Percentiles rank a stretch among this genome's conserved stretches.
Conservation (phyloP, 1,140 invertebrate genomes). For the Spodoptera frugiperda region DNA sequence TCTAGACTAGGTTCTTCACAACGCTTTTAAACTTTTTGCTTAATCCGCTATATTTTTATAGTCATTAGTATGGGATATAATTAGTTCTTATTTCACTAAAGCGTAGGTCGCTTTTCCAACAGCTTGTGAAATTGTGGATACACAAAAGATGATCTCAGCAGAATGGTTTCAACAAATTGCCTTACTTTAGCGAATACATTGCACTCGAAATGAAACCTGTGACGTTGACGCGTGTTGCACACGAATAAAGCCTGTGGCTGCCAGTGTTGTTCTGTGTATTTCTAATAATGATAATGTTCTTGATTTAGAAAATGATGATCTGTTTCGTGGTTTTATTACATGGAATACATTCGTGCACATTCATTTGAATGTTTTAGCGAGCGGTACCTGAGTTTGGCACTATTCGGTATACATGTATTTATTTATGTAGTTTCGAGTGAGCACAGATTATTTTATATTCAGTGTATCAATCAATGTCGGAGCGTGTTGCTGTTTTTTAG, state of each 20-base stretch:
- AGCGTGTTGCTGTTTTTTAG: constrained; percentile 1
- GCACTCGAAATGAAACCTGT: constrained; percentile 9
- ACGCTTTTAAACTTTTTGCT: constrained; percentile 18
- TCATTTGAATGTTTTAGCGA: constrained; percentile 7
- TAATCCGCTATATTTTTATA: neutral
- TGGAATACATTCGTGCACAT: neutral
- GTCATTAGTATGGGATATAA: neutral
- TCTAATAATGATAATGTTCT: neutral
- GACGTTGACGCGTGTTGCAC: neutral
- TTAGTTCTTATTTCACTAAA: constrained; percentile 12
- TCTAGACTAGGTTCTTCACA: constrained; percentile 31
- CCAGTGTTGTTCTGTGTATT: neutral
- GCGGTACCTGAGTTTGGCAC: constrained; percentile 21
- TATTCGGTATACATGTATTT: neutral
- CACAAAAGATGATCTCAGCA: constrained; percentile 3
- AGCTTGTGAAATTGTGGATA: neutral
- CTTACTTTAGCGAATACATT: neutral
- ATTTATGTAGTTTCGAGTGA: neutral
- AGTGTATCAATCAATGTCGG: constrained; percentile 30
- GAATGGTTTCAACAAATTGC: constrained; percentile 11
- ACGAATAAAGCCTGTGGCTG: neutral
- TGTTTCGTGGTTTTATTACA: neutral
- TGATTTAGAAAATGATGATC: neutral
- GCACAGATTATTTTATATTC: neutral
- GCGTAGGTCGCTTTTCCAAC: neutral